phyloP scores from a whole-genome alignment of 2,888 invertebrate species.

The Drosophila prostipennis region DNA sequence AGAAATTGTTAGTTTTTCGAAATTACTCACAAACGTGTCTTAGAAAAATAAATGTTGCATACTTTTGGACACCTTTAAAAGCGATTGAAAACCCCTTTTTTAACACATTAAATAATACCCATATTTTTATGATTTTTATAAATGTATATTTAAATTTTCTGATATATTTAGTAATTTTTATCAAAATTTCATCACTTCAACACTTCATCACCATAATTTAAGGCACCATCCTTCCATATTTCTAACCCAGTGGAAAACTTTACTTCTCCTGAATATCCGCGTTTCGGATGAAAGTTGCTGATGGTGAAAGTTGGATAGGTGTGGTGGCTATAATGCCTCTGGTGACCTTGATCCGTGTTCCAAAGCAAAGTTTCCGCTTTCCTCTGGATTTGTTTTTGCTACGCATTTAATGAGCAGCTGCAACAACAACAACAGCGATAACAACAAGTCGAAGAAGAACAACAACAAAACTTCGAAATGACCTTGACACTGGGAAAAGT shows the following conservation, averaged over 20 bases:
- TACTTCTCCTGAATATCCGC: background rate
- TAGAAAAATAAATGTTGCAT: too few relatives aligned
- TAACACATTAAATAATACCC: too few relatives aligned
- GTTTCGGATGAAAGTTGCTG: slow-evolving; percentile 23
- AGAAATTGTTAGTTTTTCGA: too few relatives aligned
- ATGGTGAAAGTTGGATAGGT: slow-evolving; percentile 26
- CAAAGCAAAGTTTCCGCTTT: slow-evolving; percentile 24
- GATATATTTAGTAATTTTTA: background rate
- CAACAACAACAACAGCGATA: slow-evolving; percentile 50
- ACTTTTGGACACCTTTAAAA: too few relatives aligned
- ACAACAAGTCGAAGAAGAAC: slow-evolving; percentile 43
- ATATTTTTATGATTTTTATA: too few relatives aligned
- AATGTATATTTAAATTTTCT: background rate
- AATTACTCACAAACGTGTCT: too few relatives aligned
- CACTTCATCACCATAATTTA: background rate
- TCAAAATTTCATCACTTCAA: too few relatives aligned
- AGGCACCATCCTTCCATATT: background rate
- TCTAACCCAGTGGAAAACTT: background rate
- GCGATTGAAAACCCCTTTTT: too few relatives aligned
- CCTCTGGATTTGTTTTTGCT: slow-evolving; percentile 54
- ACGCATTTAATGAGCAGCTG: slow-evolving; percentile 62
- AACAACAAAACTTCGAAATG: slow-evolving; percentile 60
- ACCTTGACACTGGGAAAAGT: slow-evolving; percentile 75
- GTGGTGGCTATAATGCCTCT: slow-evolving; percentile 36
- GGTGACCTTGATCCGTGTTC: slow-evolving; percentile 42